These are phyloP conservation scores for Heliocidaris tuberculata DNA, from an alignment of 35 echinoderm and acorn worm genomes.

Conservation along the genomic window DNA sequence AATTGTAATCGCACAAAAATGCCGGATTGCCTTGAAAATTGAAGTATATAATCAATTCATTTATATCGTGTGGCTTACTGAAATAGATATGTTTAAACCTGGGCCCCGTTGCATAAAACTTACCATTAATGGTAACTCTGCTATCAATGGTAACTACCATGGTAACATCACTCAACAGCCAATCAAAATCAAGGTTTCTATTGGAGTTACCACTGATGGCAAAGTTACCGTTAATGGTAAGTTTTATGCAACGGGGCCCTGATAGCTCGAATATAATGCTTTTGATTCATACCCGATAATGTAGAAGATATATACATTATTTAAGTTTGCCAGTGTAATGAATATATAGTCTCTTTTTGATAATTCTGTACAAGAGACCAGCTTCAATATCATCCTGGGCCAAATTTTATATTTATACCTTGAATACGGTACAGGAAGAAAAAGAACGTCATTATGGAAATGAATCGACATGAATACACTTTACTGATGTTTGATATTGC, in stretches of 20 bases:
- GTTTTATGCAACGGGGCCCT: no score
- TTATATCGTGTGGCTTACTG: neutral
- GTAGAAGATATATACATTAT: neutral
- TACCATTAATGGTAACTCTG: no score
- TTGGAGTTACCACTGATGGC: no score
- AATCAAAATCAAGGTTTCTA: no score
- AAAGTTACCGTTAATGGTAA: no score
- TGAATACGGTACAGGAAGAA: neutral
- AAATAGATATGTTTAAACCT: neutral
- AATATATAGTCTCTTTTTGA: neutral
- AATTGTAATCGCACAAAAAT: neutral
- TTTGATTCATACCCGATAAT: neutral
- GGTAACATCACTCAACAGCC: no score
- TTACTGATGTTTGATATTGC: neutral
- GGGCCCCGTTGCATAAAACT: no score
- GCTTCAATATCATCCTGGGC: neutral
- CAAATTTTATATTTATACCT: neutral
- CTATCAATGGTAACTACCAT: no score
- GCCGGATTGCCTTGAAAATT: neutral
- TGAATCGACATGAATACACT: neutral
- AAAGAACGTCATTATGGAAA: neutral
- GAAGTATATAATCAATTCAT: neutral
- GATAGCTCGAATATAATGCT: neutral
- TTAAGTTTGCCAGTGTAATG: neutral
- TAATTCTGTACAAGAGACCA: neutral